phyloP scores from a whole-genome alignment of 2,797 vertebrate genomes.

The Phyllotis vaccarum region DNA sequence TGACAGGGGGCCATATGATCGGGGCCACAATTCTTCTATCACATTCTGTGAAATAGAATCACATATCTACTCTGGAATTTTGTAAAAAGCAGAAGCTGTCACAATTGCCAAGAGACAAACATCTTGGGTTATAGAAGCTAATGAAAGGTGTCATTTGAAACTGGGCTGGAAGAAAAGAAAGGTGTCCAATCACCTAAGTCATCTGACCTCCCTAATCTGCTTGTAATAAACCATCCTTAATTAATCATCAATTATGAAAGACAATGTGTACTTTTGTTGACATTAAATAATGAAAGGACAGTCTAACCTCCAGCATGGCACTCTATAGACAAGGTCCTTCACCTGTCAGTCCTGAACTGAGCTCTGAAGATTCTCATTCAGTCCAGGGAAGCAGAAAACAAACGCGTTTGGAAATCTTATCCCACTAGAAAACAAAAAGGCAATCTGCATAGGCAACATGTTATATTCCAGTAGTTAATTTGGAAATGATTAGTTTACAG shows the following conservation, averaged over 20 bases:
- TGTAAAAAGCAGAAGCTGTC: neutral
- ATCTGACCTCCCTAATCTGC: neutral
- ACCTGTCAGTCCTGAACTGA: conserved; percentile 11
- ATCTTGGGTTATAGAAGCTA: neutral
- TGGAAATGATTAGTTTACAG: conserved; percentile 52
- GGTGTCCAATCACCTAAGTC: neutral
- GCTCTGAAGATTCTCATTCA: conserved; percentile 16
- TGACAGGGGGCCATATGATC: neutral
- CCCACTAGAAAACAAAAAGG: conserved; percentile 23
- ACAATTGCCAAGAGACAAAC: conserved; percentile 25
- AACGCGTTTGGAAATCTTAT: conserved; percentile 52
- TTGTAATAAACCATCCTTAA: neutral
- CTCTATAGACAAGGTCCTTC: neutral
- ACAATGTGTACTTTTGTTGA: conserved; percentile 12
- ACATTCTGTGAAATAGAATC: neutral
- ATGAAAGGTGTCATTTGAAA: neutral
- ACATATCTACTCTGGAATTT: conserved; percentile 12
- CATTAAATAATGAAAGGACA: neutral
- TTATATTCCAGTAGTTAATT: conserved; percentile 50
- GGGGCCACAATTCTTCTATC: neutral
- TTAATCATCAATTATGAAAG: conserved; percentile 7
- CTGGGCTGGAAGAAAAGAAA: neutral
- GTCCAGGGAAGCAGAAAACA: conserved; percentile 29
- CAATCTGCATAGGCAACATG: conserved; percentile 18
- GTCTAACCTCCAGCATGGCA: neutral